These are phyloP conservation scores for Pseudococcus longispinus DNA, from an alignment of 2,888 invertebrate species.

Conservation along the genomic window DNA sequence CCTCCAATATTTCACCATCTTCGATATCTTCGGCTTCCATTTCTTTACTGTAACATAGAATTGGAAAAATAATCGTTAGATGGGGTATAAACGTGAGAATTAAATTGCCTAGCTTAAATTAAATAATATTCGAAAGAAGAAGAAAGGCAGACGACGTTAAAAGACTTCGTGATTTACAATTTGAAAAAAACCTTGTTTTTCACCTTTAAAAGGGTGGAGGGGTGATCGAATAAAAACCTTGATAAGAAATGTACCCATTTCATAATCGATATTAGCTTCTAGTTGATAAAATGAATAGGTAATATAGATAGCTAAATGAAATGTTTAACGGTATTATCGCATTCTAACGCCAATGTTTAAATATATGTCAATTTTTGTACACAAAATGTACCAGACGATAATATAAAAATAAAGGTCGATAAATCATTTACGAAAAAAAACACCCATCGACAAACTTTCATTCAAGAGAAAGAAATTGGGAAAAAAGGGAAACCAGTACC, in stretches of 20 bases:
- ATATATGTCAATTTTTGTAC: background rate
- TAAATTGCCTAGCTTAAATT: background rate
- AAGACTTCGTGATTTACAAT: background rate
- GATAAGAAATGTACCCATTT: background rate
- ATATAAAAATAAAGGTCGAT: background rate
- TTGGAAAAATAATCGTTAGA: background rate
- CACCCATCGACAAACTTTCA: background rate
- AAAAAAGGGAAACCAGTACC: background rate
- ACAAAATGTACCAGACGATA: background rate
- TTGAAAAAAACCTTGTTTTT: background rate
- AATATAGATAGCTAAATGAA: background rate
- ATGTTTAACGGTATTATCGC: background rate
- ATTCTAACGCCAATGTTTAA: background rate
- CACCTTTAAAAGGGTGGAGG: background rate
- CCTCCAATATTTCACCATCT: slow-evolving; percentile 84
- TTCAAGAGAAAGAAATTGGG: background rate
- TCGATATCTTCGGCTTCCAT: slow-evolving; percentile 73
- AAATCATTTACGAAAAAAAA: background rate
- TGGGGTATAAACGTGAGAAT: background rate
- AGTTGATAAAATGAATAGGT: background rate
- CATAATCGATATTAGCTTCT: background rate
- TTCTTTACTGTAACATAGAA: slow-evolving; percentile 43
- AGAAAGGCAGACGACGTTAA: background rate
- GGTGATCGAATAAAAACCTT: background rate
- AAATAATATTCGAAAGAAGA: background rate